Conservation (phyloP, 1,140 invertebrate genomes). For the Anoplolepis gracilipes region DNA sequence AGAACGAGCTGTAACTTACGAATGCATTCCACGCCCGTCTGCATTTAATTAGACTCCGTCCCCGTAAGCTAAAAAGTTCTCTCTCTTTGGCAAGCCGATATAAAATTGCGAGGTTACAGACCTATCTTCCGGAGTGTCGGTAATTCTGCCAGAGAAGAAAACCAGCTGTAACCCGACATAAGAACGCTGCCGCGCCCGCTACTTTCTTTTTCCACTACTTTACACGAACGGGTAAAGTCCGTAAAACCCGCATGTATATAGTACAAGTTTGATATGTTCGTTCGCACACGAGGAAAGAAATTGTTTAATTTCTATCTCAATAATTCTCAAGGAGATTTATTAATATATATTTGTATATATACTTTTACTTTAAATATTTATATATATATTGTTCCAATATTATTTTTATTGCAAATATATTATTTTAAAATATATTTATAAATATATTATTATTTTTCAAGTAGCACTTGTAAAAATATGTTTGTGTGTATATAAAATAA, state of each 20-base stretch:
- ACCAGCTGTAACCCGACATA: constrained; percentile 21
- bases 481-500: background rate
- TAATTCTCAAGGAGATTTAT: background rate
- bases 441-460: no score
- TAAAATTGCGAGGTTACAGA: constrained; percentile 48
- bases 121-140: constrained; percentile 34
- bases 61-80: background rate
- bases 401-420: background rate
- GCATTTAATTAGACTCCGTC: constrained; percentile 45
- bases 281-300: background rate
- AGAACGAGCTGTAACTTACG: constrained; percentile 7
- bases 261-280: background rate
- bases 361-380: background rate
- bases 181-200: background rate
- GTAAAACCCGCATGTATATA: background rate
- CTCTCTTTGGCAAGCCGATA: constrained; percentile 23
- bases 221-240: constrained; percentile 19
- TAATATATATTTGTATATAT: background rate
- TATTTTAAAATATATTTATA: no score
- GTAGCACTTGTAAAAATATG: no score
- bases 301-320: background rate
- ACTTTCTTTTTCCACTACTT: constrained; percentile 8
- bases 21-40: background rate
- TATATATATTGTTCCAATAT: background rate
- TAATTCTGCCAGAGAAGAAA: constrained; percentile 35